Base-by-base conservation (phyloP, 2,113 vertebrate species). In the Pseudopodoces humilis region DNA sequence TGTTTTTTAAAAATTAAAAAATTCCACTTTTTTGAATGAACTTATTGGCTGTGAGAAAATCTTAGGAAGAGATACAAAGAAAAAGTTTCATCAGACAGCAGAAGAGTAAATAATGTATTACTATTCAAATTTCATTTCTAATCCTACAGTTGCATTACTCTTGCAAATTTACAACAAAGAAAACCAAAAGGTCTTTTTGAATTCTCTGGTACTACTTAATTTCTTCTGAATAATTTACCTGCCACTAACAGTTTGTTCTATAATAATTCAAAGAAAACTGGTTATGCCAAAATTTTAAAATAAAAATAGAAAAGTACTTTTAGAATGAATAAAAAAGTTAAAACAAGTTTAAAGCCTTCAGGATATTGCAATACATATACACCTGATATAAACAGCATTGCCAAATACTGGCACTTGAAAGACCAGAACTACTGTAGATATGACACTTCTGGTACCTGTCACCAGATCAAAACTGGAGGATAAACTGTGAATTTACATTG, bases 211-310 rank as follows among this genome's bases (percentile, higher is more conserved):
- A 95, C 84, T 1, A 17, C 90, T 97, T 97, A 97, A 97, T 98
- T 98, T 97, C 88, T 96, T 96, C 52, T 95, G 96, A 98, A 97
- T 97, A 97, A 97, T 97, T 97, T 97, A 97, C 86, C 92, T 97
- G 95, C 84, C 94, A 95, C 59, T 92, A 95, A 80, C 91, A 95
- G 90, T 96, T 98, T 97, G 91, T 91, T 96, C 70, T 89, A 89
- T 92, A 97, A 96, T 97, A 97, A 96, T 97, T 97, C 88, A 98
- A 95, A 94, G 86, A 95, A 97, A 94, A 92, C 22, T 47, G 76
- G 93, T 91, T 95, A 94, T 94, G 72, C 72, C 24, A 7, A 95
- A 95, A 71, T 44, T 82, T 20, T 60, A 16, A 86, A 97, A 78
- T 67, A 75, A 67, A 46, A 9, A 63, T 15, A 21, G 25, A 31